A percentile compares a stretch with the other conserved stretches of the same genome.
phyloP scores from a whole-genome alignment of 2,888 invertebrate genomes.

The Trissolcus brochymenae region DNA sequence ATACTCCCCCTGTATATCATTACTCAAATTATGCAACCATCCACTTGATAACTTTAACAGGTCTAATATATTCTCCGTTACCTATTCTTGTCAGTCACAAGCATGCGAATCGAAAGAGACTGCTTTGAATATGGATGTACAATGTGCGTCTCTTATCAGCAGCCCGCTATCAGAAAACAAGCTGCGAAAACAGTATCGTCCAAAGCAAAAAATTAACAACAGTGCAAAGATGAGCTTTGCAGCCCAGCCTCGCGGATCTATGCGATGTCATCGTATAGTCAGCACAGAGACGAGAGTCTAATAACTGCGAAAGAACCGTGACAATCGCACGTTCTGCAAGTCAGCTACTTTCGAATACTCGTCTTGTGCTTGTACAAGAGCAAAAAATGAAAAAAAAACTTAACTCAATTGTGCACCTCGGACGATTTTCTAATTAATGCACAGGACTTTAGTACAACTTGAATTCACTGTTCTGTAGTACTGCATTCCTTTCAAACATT shows the following conservation, averaged over 20 bases:
- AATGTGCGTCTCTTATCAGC: conserved; percentile 34
- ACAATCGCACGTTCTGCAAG: conserved; percentile 56
- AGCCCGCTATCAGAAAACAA: neutral
- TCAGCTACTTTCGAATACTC: conserved; percentile 56
- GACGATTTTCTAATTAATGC: too few relatives aligned
- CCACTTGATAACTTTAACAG: conserved; percentile 57
- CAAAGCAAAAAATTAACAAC: conserved; percentile 11
- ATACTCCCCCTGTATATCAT: conserved; percentile 45
- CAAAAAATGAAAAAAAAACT: conserved; percentile 11
- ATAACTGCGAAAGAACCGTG: conserved; percentile 49
- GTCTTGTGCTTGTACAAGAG: conserved; percentile 30
- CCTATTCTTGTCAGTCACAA: conserved; percentile 53
- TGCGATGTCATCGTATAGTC: conserved; percentile 21
- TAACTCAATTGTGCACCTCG: too few relatives aligned
- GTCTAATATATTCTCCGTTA: conserved; percentile 55
- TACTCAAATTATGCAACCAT: conserved; percentile 48
- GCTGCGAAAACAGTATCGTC: neutral
- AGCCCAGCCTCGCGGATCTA: conserved; percentile 4
- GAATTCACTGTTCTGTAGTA: too few relatives aligned
- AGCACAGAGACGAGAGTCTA: conserved; percentile 32
- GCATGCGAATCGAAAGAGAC: conserved; percentile 50
- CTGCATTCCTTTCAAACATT: too few relatives aligned
- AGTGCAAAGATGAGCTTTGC: conserved; percentile 5
- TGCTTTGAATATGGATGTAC: conserved; percentile 48
- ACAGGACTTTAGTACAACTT: too few relatives aligned